phyloP scores from a whole-genome alignment of 2,888 invertebrate genomes.

The Pristionchus maxplancki region DNA sequence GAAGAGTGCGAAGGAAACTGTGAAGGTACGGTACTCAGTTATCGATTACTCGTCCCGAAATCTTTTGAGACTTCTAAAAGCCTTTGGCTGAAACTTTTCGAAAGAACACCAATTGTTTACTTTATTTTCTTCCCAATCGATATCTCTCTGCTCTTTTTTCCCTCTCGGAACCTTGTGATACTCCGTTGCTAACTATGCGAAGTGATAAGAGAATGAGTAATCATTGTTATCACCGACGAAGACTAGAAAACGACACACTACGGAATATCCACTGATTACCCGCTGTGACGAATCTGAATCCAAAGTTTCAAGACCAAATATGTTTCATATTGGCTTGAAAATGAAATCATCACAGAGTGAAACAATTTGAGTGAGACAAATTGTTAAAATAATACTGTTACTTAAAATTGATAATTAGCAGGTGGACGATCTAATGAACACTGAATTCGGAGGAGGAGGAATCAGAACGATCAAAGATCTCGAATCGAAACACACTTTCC shows the following conservation, averaged over 20 bases:
- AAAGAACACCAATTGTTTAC: not conserved
- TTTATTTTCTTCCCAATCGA: not conserved
- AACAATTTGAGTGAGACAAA: too few relatives aligned
- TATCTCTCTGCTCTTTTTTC: not conserved
- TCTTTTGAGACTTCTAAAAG: not conserved
- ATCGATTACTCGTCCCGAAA: not conserved
- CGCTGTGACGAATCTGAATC: not conserved
- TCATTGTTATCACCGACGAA: not conserved
- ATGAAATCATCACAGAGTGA: not conserved
- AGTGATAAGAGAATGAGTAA: slow-evolving; percentile 14
- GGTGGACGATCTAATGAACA: slow-evolving; percentile 65
- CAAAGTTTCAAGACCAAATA: not conserved
- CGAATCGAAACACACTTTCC: slow-evolving; percentile 66
- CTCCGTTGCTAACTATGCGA: slow-evolving; percentile 4
- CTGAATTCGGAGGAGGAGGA: slow-evolving; percentile 65
- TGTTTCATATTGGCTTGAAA: not conserved
- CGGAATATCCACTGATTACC: not conserved
- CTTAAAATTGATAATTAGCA: not conserved
- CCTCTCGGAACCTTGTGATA: not conserved
- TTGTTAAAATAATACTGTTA: too few relatives aligned
- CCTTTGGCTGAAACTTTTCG: too few relatives aligned
- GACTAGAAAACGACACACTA: not conserved
- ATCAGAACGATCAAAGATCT: slow-evolving; percentile 60
- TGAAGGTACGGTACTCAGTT: not conserved
- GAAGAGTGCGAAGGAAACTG: slow-evolving; percentile 27